These are phyloP conservation scores for Phaetusa simplex DNA, from an alignment of 2,113 vertebrate genomes.

Conservation along the genomic window DNA sequence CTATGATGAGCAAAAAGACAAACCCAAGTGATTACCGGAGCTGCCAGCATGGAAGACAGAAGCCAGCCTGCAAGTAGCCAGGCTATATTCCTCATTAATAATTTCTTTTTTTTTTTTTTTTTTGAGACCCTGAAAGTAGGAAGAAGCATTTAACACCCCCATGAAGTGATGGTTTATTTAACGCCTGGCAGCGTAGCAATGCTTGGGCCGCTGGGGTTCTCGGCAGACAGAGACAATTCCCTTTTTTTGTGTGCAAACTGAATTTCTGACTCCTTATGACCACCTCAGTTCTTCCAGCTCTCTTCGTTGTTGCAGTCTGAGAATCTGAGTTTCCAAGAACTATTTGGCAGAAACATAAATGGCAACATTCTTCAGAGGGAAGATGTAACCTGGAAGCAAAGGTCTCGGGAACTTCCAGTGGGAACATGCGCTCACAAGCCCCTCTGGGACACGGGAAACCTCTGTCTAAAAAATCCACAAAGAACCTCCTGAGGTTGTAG, in stretches of 20 bases:
- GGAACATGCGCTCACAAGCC: accelerated
- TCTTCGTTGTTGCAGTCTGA: neutral
- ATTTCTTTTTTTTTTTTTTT: neutral
- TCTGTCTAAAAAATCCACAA: neutral
- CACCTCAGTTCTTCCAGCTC: neutral
- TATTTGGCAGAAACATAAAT: neutral
- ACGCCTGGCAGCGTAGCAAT: neutral
- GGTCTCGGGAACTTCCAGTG: neutral
- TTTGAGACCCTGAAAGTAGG: neutral
- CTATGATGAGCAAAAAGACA: neutral
- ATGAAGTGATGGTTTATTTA: neutral
- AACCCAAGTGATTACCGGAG: neutral
- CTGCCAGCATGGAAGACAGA: neutral
- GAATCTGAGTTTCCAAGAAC: neutral
- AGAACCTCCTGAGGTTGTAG: neutral
- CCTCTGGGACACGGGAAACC: neutral
- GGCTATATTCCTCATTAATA: neutral
- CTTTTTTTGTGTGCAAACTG: neutral
- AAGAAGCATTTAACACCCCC: neutral
- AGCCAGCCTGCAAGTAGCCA: neutral
- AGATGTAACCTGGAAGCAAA: neutral
- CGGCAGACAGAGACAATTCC: neutral
- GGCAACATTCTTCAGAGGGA: neutral
- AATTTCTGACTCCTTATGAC: neutral
- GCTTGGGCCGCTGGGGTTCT: neutral